Percentiles rank a stretch among this genome's conserved stretches.
These are phyloP conservation scores for Diarsia rubi DNA, from an alignment of 2,888 invertebrate genomes.

Conservation along the genomic window DNA sequence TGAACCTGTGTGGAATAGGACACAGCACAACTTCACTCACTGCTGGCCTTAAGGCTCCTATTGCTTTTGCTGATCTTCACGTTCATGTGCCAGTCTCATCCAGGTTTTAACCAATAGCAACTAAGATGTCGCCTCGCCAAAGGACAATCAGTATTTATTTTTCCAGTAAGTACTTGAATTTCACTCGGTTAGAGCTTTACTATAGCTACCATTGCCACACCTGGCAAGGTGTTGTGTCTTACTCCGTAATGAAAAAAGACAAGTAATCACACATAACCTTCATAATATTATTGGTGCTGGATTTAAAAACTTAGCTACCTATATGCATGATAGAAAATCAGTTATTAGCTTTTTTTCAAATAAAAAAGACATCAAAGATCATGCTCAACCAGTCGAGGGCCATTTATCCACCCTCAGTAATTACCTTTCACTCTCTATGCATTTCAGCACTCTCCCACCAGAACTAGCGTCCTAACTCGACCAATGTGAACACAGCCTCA, in stretches of 20 bases:
- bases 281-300: background rate
- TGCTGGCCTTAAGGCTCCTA: background rate
- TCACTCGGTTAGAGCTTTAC: background rate
- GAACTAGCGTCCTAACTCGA: background rate
- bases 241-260: background rate
- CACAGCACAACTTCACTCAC: too few relatives aligned
- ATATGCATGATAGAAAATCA: background rate
- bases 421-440: background rate
- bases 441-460: background rate
- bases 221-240: background rate
- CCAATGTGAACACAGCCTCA: constrained; percentile 12
- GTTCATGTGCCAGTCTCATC: background rate
- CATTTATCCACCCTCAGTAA: background rate
- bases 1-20: background rate
- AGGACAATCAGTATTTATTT: too few relatives aligned
- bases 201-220: too few relatives aligned
- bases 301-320: background rate
- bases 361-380: background rate
- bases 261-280: background rate
- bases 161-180: background rate
- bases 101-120: background rate
- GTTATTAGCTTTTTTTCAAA: background rate
- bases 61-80: background rate
- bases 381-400: background rate
- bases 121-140: background rate